These are phyloP conservation scores for Andricus quercusramuli DNA, from an alignment of 2,888 invertebrate species.

Conservation along the genomic window DNA sequence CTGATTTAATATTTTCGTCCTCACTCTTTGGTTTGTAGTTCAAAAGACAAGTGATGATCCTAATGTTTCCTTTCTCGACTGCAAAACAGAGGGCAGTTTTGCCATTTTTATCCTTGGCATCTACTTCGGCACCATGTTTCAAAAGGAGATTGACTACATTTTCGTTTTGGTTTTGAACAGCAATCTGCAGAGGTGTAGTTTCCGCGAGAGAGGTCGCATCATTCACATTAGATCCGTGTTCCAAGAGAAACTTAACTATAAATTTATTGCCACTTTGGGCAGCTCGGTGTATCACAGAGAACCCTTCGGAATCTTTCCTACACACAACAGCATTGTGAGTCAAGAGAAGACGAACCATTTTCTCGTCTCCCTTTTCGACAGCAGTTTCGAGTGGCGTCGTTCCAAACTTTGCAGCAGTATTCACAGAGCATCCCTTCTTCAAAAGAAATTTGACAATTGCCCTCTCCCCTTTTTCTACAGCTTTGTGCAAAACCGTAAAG, in stretches of 20 bases:
- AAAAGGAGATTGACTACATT: background rate
- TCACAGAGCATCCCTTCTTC: background rate
- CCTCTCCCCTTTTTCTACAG: background rate
- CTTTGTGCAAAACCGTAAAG: background rate
- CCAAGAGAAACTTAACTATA: background rate
- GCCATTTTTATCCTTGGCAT: background rate
- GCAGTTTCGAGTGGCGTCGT: background rate
- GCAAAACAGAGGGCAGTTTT: background rate
- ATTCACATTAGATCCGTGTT: background rate
- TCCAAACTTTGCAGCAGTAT: background rate
- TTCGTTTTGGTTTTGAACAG: background rate
- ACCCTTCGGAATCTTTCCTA: background rate
- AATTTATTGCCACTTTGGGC: background rate
- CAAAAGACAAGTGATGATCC: background rate
- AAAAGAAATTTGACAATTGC: background rate
- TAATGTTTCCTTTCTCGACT: background rate
- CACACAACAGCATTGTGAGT: background rate
- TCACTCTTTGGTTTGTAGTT: background rate
- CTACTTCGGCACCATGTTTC: background rate
- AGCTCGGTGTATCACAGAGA: background rate
- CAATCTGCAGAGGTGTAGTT: slow-evolving; percentile 2
- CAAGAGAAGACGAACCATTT: background rate
- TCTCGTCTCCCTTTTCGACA: background rate
- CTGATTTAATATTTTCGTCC: background rate
- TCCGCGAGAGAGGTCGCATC: background rate